These are phyloP conservation scores for Frieseomelitta varia DNA, from an alignment of 1,140 invertebrate species.

Conservation along the genomic window DNA sequence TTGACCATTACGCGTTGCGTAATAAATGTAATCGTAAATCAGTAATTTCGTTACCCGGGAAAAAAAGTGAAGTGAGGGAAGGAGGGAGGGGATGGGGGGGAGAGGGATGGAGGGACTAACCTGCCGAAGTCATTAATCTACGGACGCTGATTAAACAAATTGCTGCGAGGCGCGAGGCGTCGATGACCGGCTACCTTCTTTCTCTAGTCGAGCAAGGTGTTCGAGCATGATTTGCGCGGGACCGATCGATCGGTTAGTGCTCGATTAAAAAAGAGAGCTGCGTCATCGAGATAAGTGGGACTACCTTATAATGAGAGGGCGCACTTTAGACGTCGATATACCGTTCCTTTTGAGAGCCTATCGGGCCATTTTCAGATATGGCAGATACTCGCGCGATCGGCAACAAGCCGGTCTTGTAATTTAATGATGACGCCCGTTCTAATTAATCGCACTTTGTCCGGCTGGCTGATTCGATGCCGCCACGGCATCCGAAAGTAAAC, in stretches of 20 bases:
- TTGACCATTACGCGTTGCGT: slow-evolving; percentile 13
- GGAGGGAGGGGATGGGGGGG: too few species aligned
- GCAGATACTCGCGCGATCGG: slow-evolving; percentile 20
- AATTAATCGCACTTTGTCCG: slow-evolving; percentile 53
- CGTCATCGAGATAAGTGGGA: slow-evolving; percentile 64
- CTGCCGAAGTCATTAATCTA: slow-evolving; percentile 46
- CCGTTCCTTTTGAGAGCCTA: slow-evolving; percentile 11
- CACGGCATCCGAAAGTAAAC: neutral
- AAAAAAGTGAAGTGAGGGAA: neutral
- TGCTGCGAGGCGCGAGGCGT: slow-evolving; percentile 34
- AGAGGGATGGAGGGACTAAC: neutral
- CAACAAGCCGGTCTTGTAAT: slow-evolving; percentile 46
- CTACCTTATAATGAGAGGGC: slow-evolving; percentile 66
- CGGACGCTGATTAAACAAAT: slow-evolving; percentile 57
- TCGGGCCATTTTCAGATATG: slow-evolving; percentile 48
- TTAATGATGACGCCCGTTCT: slow-evolving; percentile 37
- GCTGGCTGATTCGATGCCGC: slow-evolving; percentile 7
- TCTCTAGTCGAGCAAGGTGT: slow-evolving; percentile 50
- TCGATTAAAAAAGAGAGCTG: slow-evolving; percentile 59
- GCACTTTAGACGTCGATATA: slow-evolving; percentile 46
- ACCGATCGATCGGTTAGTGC: slow-evolving; percentile 58
- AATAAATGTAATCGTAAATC: slow-evolving; percentile 55
- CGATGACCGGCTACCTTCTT: slow-evolving; percentile 25
- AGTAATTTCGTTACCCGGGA: slow-evolving; percentile 23
- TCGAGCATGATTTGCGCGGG: slow-evolving; percentile 47